Evolutionary conservation across 2,113 vertebrate genomes (phyloP).

Genomic region (Vicugna pacos): DNA sequence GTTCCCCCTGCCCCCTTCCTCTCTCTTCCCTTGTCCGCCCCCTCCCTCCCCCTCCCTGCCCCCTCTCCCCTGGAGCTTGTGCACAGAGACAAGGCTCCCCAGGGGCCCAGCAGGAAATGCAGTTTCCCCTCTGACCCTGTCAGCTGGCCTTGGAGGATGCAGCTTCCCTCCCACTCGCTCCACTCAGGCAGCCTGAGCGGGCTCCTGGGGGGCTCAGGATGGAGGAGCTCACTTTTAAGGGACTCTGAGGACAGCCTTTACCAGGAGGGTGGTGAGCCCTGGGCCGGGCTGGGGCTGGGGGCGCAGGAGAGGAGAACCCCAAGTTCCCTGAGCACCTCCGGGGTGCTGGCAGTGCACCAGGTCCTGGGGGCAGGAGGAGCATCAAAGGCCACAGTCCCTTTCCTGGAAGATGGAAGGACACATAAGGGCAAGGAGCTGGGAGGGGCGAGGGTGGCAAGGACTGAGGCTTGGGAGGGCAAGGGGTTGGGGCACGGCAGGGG

Average conservation of each 20-base stretch:
- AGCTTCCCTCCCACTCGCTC: neutral
- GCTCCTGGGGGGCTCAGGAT: neutral
- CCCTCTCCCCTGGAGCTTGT: neutral
- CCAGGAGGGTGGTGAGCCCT: neutral
- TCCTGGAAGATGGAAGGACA: neutral
- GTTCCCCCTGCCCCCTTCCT: slow-evolving; percentile 70
- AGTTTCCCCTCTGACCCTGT: neutral
- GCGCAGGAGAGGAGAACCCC: neutral
- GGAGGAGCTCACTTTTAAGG: neutral
- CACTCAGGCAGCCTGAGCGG: neutral
- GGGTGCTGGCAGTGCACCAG: neutral
- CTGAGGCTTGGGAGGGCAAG: neutral
- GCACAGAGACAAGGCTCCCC: neutral
- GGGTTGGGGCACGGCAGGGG: neutral
- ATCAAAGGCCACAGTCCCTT: neutral
- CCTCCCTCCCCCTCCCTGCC: neutral
- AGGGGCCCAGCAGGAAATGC: slow-evolving; percentile 31
- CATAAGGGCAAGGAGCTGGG: neutral
- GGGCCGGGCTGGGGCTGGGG: neutral
- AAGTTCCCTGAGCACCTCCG: neutral
- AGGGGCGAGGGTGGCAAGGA: neutral
- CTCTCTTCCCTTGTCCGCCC: slow-evolving; percentile 32
- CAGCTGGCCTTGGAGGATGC: neutral
- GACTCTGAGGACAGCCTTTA: neutral
- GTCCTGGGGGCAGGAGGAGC: neutral